A percentile compares a stretch with the other conserved stretches of the same genome.
Conservation (phyloP, 2,888 invertebrate genomes). For the Spodoptera exigua region DNA sequence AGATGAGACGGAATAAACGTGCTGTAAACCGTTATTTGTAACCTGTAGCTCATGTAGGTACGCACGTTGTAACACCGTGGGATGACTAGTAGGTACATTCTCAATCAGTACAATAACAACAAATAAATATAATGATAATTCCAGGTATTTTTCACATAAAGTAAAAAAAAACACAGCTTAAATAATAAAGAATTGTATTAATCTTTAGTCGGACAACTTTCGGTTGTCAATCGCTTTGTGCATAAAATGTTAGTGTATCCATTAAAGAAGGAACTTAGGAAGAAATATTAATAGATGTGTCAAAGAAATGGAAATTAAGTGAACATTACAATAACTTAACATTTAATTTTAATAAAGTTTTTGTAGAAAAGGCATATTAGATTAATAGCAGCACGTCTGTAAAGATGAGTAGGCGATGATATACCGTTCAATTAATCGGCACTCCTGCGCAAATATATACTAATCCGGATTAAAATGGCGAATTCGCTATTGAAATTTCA, state of each 20-base stretch:
- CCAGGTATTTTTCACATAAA: no score
- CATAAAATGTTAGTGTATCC: background rate
- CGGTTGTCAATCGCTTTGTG: background rate
- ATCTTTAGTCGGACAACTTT: conserved; percentile 1
- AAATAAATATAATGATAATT: no score
- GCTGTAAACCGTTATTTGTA: conserved; percentile 13
- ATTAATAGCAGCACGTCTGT: conserved; percentile 42
- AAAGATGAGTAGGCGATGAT: conserved; percentile 65
- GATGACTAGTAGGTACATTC: background rate
- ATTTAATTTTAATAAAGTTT: conserved; percentile 24
- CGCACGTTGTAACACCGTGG: conserved; percentile 55
- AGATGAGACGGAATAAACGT: conserved; percentile 30
- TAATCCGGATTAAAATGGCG: conserved; percentile 56
- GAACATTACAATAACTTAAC: conserved; percentile 23
- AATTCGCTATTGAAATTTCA: conserved; percentile 32
- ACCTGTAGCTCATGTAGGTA: conserved; percentile 18
- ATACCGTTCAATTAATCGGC: conserved; percentile 56
- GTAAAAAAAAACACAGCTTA: no score
- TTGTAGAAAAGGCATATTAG: conserved; percentile 43
- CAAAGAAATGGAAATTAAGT: conserved; percentile 15
- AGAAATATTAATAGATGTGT: conserved; percentile 21
- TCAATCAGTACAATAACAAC: background rate
- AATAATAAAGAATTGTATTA: background rate
- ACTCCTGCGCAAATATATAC: conserved; percentile 58
- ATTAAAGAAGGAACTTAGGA: background rate